These are phyloP conservation scores for Microcebus tavaratra DNA, from an alignment of 2,113 vertebrate genomes.

Conservation along the genomic window DNA sequence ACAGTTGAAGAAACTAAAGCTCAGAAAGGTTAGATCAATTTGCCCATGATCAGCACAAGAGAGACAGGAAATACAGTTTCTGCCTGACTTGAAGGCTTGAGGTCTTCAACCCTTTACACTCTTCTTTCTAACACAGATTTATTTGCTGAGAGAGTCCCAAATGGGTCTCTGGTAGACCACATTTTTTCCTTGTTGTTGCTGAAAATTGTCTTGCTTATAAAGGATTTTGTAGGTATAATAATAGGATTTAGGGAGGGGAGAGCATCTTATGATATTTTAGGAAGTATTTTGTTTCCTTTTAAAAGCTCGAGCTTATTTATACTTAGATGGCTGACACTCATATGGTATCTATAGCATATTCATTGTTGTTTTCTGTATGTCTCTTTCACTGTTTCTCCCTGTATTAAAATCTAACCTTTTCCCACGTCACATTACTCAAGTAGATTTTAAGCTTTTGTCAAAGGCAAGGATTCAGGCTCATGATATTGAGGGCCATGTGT, in stretches of 20 bases:
- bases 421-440: not conserved
- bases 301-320: not conserved
- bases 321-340: not conserved
- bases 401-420: conserved; percentile 21
- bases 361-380: not conserved
- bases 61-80: not conserved
- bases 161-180: not conserved
- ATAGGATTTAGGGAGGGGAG: not conserved
- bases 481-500: not conserved
- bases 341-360: not conserved
- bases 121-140: not conserved
- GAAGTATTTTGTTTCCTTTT: conserved; percentile 10
- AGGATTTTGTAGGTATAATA: conserved; percentile 44
- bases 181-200: conserved; percentile 33
- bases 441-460: conserved; percentile 23
- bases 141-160: conserved; percentile 9
- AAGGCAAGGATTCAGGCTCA: not conserved
- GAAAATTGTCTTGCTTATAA: conserved; percentile 27
- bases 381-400: not conserved
- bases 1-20: not conserved
- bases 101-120: not conserved
- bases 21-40: not conserved
- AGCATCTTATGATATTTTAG: not conserved
- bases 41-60: not conserved
- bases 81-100: not conserved